Conservation (phyloP, 2,888 invertebrate species). For the Barypeithes pellucidus region DNA sequence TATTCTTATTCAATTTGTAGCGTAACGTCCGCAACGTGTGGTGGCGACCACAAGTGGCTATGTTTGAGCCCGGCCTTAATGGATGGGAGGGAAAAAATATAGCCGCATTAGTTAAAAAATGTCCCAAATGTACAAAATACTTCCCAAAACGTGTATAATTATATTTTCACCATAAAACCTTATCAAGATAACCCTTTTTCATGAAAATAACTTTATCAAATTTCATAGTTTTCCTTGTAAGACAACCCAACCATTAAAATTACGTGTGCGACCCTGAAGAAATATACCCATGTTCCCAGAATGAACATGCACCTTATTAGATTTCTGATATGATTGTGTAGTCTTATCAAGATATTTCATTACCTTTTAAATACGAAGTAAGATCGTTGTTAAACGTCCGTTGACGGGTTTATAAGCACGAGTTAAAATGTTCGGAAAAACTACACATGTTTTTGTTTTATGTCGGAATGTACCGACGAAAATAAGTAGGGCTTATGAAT, state of each 20-base stretch:
- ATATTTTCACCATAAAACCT: constrained; percentile 3
- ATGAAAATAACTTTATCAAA: constrained; percentile 6
- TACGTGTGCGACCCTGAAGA: constrained; percentile 1
- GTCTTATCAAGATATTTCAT: background rate
- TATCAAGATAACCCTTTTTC: constrained; percentile 1
- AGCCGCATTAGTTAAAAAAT: too few species aligned
- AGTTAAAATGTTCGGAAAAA: too few species aligned
- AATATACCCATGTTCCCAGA: constrained; percentile 3
- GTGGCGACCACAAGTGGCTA: too few species aligned
- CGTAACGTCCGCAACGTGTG: too few species aligned
- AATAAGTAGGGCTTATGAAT: too few species aligned
- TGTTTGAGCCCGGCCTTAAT: too few species aligned
- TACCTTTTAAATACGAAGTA: background rate
- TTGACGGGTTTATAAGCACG: background rate
- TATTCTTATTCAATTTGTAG: too few species aligned
- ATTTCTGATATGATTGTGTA: constrained; percentile 1
- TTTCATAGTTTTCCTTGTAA: constrained; percentile 1
- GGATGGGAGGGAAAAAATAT: too few species aligned
- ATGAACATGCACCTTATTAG: constrained; percentile 5
- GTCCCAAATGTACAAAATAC: too few species aligned
- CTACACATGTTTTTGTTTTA: too few species aligned
- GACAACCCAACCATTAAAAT: background rate
- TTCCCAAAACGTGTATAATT: too few species aligned
- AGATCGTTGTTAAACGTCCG: background rate
- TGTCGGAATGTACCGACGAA: too few species aligned